These are phyloP conservation scores for Benthosema pterotum DNA, from an alignment of 2,797 vertebrate genomes.

Conservation along the genomic window DNA sequence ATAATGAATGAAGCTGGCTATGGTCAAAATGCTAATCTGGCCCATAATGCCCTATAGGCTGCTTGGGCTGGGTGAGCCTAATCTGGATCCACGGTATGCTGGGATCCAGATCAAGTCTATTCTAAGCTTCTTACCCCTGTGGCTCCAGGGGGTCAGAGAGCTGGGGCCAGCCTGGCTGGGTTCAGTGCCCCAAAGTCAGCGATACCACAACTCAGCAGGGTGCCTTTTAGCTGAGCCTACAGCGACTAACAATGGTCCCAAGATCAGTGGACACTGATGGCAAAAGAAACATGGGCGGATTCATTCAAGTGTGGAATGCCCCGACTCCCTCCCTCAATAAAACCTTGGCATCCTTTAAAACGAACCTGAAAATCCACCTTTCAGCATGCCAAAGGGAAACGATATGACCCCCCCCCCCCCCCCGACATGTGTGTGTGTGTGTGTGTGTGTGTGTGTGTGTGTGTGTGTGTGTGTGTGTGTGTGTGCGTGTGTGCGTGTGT, in stretches of 20 bases:
- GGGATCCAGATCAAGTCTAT: background rate
- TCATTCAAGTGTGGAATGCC: no score
- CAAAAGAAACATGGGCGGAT: no score
- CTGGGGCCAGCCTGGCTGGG: background rate
- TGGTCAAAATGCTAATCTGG: background rate
- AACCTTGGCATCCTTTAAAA: no score
- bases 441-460: no score
- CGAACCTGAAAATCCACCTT: no score
- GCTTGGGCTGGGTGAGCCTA: background rate
- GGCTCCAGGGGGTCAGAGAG: background rate
- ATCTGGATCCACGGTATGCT: background rate
- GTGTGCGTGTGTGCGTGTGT: background rate
- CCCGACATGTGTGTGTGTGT: no score
- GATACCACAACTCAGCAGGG: background rate
- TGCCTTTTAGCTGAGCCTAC: background rate
- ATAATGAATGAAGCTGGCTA: background rate
- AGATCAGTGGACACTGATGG: background rate
- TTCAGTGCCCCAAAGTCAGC: background rate
- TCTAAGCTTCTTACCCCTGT: conserved; percentile 4
- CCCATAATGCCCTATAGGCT: background rate
- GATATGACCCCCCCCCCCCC: no score
- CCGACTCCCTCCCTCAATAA: no score
- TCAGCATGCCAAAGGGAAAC: no score
- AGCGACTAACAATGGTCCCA: background rate
- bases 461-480: no score